phyloP scores from a whole-genome alignment of 2,888 invertebrate species.

The Lordiphosa fenestrarum region DNA sequence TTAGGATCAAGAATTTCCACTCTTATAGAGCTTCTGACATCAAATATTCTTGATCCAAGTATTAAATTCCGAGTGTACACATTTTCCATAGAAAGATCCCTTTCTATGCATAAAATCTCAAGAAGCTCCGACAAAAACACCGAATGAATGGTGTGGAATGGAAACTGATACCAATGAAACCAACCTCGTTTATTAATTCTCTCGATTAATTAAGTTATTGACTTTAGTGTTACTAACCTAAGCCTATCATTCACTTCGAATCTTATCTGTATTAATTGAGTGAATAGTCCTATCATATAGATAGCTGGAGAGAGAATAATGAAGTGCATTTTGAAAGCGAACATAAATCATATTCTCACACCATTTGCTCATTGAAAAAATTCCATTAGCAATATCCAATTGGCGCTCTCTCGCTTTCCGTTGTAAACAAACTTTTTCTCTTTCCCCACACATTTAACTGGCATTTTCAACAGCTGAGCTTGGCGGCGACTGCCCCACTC shows the following conservation, averaged over 20 bases:
- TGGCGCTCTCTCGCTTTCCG: not conserved
- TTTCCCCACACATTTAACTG: not conserved
- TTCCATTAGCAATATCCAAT: not conserved
- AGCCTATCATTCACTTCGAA: slow-evolving; percentile 2
- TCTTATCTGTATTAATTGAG: slow-evolving; percentile 39
- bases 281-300: not conserved
- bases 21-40: too few relatives aligned
- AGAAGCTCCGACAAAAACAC: too few relatives aligned
- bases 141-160: too few relatives aligned
- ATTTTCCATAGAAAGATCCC: too few relatives aligned
- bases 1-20: too few relatives aligned
- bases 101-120: too few relatives aligned
- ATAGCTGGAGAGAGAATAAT: slow-evolving; percentile 9
- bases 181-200: not conserved
- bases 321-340: slow-evolving; percentile 14
- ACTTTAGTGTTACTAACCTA: slow-evolving; percentile 1
- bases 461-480: slow-evolving; percentile 47
- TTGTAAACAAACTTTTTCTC: slow-evolving; percentile 10
- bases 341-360: slow-evolving; percentile 6
- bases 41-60: too few relatives aligned
- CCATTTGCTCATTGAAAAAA: not conserved
- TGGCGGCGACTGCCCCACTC: slow-evolving; percentile 25
- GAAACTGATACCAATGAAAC: too few relatives aligned
- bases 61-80: too few relatives aligned
- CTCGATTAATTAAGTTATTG: not conserved